Base-by-base conservation (phyloP, 2,888 invertebrate genomes). In the Drepana falcataria region DNA sequence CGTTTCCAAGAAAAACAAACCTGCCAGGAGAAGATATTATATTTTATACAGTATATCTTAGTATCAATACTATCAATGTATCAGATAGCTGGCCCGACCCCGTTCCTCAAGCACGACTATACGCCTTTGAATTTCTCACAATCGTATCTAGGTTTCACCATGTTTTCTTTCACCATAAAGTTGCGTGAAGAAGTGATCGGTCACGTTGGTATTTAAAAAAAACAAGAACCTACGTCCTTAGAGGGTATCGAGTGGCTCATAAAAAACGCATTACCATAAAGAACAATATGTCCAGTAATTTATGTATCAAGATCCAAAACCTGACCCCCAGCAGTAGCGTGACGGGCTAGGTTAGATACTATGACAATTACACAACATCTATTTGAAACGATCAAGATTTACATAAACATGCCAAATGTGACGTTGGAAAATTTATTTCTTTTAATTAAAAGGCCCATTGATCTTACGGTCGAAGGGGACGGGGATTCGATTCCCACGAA, bases 271-370 rank as follows among this genome's bases (percentile, higher is more conserved):
- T 58, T 66, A 59, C 57, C 56, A 55, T 55, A 44, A 67, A 65
- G 74, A 69, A 77, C 79, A 77, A 75, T 76, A 69, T 58, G 57
- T 65, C 64, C 58, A 59, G 71, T 77, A 74, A 79, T 79, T 79
- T 79, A 80, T 80, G 71, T 77, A 78, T 79, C 73, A 60, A 64
- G 74, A 77, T 79, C 61, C 59, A 59, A 57, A 53, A 59, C 57
- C 57, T 58, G 64, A 65, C 67, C 73, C 68, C 66, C 65, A 64
- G 62, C 63, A 59, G 49, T 69, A 59, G 67, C 71, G 70, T 70
- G 72, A 72, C 73, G 61, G 59, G 48, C 56, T 56, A 65, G 63
- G 51, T 51, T 51, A 40, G 41, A 51, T 40, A 35, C 51, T 40
- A 40, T 51, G 9, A 51, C 49, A 49, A 49, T 49, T 35, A 35